Evolutionary conservation across 2,888 invertebrate species (phyloP), one percentile per base, ranked within the genome.

Genomic region (Epinotia demarniana): DNA sequence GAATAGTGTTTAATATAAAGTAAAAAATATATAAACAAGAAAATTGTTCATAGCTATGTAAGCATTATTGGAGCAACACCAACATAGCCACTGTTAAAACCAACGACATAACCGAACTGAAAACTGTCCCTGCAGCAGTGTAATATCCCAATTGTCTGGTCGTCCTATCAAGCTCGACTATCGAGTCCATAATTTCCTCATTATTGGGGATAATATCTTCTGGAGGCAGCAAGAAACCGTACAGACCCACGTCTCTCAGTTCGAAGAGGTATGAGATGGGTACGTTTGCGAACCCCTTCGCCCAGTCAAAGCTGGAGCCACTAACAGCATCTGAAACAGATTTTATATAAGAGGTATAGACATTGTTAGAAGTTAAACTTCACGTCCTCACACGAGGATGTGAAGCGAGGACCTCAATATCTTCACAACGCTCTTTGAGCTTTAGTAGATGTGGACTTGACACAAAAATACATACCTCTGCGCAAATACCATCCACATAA

Each of bases 181-280:
- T 80, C 23, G 88, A 87, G 18, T 89, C 92, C 83, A 93, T 87
- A 19, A 93, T 88, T 81, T 95, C 94, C 72, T 89, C 87, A 66
- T 87, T 88, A 43, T 92, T 92, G 0, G 92, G 92, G 53, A 92
- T 85, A 64, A 95, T 95, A 77, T 94, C 88, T 0, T 87, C 86
- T 1, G 92, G 77, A 0, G 95, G 95, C 2, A 96, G 86, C 2
- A 95, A 80, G 85, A 95, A 95, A 0, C 95, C 96, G 77, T 89
- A 91, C 8, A 82, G 78, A 0, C 95, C 95, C 0, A 86, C 86
- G 80, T 95, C 96, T 19, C 95, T 84, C 1, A 96, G 88, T 81
- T 96, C 96, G 57, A 95, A 93, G 0, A 95, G 93, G 80, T 92
- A 94, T 0, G 94, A 87, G 70, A 95, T 93, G 0, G 95, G 95